phyloP scores from a whole-genome alignment of 1,140 invertebrate species.

The Apolygus lucorum region DNA sequence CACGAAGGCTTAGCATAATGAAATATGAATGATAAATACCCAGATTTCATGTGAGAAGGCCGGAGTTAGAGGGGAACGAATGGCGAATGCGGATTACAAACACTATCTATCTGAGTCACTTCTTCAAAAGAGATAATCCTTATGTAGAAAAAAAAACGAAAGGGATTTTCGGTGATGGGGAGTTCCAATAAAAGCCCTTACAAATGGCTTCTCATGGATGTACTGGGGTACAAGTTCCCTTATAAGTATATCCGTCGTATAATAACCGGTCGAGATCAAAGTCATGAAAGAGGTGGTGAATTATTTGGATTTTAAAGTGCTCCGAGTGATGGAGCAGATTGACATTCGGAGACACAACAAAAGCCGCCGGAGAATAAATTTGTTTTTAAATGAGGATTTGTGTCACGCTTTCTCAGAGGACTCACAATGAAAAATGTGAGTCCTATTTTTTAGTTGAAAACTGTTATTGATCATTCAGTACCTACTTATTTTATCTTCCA shows the following conservation, averaged over 20 bases:
- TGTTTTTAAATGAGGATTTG: background rate
- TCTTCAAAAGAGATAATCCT: background rate
- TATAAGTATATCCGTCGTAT: no score
- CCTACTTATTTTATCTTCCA: no score
- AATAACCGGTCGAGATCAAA: background rate
- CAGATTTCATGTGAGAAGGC: background rate
- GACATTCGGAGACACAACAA: background rate
- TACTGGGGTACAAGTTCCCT: no score
- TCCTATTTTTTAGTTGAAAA: no score
- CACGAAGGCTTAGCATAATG: slow-evolving; percentile 14
- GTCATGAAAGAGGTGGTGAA: background rate
- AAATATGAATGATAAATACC: slow-evolving; percentile 20
- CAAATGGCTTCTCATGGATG: no score
- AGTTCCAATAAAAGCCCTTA: no score
- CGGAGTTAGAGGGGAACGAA: background rate
- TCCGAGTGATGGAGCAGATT: background rate
- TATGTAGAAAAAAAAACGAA: background rate
- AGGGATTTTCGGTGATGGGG: background rate
- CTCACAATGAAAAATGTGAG: no score
- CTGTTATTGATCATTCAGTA: no score
- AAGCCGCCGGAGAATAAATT: background rate
- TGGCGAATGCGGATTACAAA: slow-evolving; percentile 9
- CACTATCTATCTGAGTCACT: background rate
- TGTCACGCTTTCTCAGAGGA: no score
- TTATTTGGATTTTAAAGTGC: background rate